Evolutionary conservation across 2,797 vertebrate genomes (phyloP), one percentile per base, ranked within the genome.

Genomic region (Tapirus indicus): DNA sequence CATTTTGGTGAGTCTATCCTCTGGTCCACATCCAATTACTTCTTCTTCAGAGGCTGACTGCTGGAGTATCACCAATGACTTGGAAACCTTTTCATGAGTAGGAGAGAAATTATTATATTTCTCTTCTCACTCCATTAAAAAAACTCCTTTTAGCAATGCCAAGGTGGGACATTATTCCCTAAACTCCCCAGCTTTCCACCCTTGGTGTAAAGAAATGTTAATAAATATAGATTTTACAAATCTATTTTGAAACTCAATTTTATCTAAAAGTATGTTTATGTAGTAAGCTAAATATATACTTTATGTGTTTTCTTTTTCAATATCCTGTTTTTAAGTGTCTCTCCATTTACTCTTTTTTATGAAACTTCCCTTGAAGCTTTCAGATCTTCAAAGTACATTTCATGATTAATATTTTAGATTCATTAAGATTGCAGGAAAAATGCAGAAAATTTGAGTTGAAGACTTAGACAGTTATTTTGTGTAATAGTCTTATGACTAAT

Each of bases 381-480:
- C 69, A 64, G 10, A 92, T 92, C 75, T 90, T 87, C 32, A 64
- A 69, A 84, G 62, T 84, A 12, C 11, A 90, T 83, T 14, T 79
- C n/a, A 62, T 79, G 62, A 49, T 92, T 90, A 78, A 47, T 74
- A 74, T 69, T 88, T 88, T 60, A 83, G 18, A 47, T 58, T 92
- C 94, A 79, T 44, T 96, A 62, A 68, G 16, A 44, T 92, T 35
- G 5, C 72, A 74, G 27, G 47, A 2, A 64, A 92, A 91, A 58
- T 68, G n/a, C 38, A 74, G 52, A 89, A 44, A 94, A 54, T 56
- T 52, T 69, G 7, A 47, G 52, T 71, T 27, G 11, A 83, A 96
- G 86, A 66, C 9, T 64, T 38, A 49, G 27, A 41, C 16, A 44
- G 2, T 74, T 72, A 41, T 78, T 90, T 92, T 90, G 38, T 60